Percentiles rank a stretch among this genome's conserved stretches.
Conservation (phyloP, 2,113 vertebrate genomes). For the Corvus hawaiiensis region DNA sequence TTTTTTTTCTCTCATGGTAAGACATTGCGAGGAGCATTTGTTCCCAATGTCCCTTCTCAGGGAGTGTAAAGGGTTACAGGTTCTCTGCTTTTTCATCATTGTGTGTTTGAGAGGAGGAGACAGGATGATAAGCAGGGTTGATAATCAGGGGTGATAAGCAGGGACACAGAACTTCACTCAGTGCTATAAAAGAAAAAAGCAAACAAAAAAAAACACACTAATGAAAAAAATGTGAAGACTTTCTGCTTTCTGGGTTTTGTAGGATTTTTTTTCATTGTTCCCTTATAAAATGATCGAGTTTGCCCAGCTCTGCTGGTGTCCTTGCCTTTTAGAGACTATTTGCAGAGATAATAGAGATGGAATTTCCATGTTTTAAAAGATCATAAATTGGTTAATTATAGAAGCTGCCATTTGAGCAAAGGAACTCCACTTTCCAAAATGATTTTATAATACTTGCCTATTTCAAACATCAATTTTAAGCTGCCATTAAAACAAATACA, state of each 20-base stretch:
- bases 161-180: not conserved
- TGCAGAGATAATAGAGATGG: not conserved
- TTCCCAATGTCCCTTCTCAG: not conserved
- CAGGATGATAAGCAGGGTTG: not conserved
- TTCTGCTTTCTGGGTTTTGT: not conserved
- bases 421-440: not conserved
- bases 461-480: not conserved
- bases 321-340: not conserved
- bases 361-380: not conserved
- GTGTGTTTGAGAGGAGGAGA: not conserved
- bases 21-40: not conserved
- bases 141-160: not conserved
- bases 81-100: not conserved
- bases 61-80: not conserved
- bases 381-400: not conserved
- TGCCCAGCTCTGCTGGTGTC: not conserved
- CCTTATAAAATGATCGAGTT: not conserved
- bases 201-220: not conserved
- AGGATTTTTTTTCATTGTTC: not conserved
- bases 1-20: not conserved
- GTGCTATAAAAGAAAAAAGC: not conserved
- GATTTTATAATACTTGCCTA: not conserved
- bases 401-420: not conserved
- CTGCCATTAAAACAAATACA: not conserved
- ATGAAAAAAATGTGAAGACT: not conserved